Conservation (phyloP, 2,888 invertebrate species). For the Nomada hirtipes region DNA sequence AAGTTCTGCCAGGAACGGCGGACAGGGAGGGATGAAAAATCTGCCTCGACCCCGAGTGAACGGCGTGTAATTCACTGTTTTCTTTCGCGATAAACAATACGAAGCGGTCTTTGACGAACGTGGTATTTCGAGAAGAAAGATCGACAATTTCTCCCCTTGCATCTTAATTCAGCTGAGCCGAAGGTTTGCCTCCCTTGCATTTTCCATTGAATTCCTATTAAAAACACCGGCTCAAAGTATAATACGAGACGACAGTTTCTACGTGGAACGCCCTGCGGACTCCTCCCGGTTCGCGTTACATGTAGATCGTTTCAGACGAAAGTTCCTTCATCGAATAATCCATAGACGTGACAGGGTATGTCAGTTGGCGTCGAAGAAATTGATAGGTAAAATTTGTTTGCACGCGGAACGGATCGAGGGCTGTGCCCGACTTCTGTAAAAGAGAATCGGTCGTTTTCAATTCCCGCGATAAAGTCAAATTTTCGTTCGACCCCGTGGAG, state of each 20-base stretch:
- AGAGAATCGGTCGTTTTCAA: slow-evolving; percentile 37
- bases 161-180: background rate
- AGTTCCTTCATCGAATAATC: background rate
- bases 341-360: background rate
- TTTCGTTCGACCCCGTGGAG: slow-evolving; percentile 61
- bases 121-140: slow-evolving; percentile 17
- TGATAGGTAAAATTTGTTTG: slow-evolving; percentile 41
- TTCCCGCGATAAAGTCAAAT: slow-evolving; percentile 64
- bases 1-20: slow-evolving; percentile 62
- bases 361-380: slow-evolving; percentile 24
- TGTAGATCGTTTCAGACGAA: background rate
- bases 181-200: background rate
- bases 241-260: background rate
- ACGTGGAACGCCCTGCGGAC: background rate
- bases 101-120: slow-evolving; percentile 11
- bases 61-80: slow-evolving; percentile 61
- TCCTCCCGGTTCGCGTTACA: background rate
- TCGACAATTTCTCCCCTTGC: background rate
- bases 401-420: background rate
- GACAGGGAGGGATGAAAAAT: slow-evolving; percentile 56
- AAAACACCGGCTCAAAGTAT: background rate
- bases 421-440: background rate
- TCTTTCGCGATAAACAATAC: slow-evolving; percentile 37
- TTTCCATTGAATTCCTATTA: too few species aligned
- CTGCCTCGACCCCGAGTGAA: slow-evolving; percentile 39